Conservation (phyloP, 2,888 invertebrate genomes). For the Chrysolina oricalcia region DNA sequence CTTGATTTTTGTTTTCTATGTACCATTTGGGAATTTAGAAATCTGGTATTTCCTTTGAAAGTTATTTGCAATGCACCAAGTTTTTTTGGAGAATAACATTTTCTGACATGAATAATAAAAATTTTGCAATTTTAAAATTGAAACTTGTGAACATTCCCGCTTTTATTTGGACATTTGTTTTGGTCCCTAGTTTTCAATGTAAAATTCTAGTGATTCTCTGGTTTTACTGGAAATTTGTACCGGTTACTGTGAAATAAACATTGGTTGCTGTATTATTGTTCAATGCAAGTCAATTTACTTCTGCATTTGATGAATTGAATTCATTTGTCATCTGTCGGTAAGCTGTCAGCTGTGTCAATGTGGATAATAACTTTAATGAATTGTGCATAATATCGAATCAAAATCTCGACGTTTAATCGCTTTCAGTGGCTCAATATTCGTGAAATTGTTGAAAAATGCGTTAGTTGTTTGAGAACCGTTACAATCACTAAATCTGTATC, state of each 20-base stretch:
- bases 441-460: neutral
- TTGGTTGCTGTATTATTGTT: too few relatives aligned
- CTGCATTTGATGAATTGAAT: neutral
- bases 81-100: too few relatives aligned
- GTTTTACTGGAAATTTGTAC: neutral
- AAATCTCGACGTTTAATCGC: neutral
- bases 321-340: slow-evolving; percentile 16
- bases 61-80: too few relatives aligned
- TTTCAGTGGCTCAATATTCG: neutral
- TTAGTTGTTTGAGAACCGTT: slow-evolving; percentile 1
- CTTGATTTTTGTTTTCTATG: too few relatives aligned
- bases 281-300: neutral
- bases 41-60: too few relatives aligned
- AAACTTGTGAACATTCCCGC: neutral
- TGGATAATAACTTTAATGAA: slow-evolving; percentile 8
- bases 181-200: too few relatives aligned
- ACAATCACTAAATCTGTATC: slow-evolving; percentile 20
- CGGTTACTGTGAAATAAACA: neutral
- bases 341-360: neutral
- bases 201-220: too few relatives aligned
- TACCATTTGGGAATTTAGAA: too few relatives aligned
- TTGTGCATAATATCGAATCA: slow-evolving; percentile 10
- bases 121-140: neutral
- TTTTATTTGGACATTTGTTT: neutral
- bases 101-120: too few relatives aligned